Percentiles rank a stretch among this genome's conserved stretches.
Evolutionary conservation across 2,797 vertebrate species (phyloP).

Genomic region (Cyprinella venusta): DNA sequence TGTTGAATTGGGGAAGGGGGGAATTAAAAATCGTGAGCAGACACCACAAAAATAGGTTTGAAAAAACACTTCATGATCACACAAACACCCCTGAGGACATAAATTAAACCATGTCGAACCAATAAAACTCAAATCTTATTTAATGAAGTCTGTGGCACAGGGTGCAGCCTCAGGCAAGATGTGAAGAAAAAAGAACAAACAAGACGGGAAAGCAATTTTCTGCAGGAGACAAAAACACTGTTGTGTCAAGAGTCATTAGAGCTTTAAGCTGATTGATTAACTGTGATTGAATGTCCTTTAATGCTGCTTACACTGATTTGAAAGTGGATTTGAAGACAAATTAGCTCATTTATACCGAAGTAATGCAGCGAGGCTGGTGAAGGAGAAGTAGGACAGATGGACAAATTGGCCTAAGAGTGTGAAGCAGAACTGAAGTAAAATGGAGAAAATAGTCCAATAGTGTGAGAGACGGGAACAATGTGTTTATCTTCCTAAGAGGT

Average conservation of each 20-base stretch:
- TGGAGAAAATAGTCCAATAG: neutral
- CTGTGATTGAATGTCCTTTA: conserved; percentile 34
- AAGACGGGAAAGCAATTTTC: conserved; percentile 30
- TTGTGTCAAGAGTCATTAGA: conserved; percentile 42
- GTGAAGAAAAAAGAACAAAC: conserved; percentile 4
- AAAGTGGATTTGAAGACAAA: conserved; percentile 39
- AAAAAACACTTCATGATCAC: conserved; percentile 5
- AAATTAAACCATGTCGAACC: conserved; percentile 6
- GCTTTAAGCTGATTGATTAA: conserved; percentile 20
- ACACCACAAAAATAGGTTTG: conserved; percentile 19
- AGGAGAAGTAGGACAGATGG: conserved; percentile 25
- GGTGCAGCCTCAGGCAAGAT: neutral
- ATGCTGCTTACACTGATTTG: conserved; percentile 12
- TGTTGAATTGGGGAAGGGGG: neutral
- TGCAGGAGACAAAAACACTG: neutral
- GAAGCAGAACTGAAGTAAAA: conserved; percentile 1
- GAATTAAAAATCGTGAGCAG: conserved; percentile 2
- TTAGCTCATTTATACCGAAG: conserved; percentile 22
- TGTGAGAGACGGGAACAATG: neutral
- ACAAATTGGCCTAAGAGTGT: neutral
- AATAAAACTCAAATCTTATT: conserved; percentile 35
- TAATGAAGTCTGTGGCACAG: conserved; percentile 15
- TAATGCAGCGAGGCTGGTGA: conserved; percentile 22
- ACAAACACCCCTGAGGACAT: neutral
- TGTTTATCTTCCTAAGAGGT: conserved; percentile 8